Evolutionary conservation across 2,888 invertebrate genomes (phyloP).

Genomic region (Athalia circularis): DNA sequence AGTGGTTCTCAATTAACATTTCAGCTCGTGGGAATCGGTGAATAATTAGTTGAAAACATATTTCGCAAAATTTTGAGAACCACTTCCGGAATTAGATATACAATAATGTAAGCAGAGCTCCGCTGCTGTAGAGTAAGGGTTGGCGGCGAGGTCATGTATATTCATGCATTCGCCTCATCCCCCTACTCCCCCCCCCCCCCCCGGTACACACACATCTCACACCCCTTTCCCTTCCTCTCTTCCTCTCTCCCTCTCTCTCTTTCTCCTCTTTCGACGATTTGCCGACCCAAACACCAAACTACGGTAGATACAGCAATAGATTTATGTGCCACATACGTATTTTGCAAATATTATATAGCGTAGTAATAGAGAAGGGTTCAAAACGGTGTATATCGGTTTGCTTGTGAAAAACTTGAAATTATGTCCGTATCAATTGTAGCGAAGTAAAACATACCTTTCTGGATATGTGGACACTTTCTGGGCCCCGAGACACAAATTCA

Average conservation of each 20-base stretch:
- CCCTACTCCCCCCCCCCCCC: conserved; percentile 54
- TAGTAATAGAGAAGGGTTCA: too few relatives aligned
- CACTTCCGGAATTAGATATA: conserved; percentile 73
- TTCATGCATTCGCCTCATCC: conserved; percentile 70
- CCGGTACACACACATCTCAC: too few relatives aligned
- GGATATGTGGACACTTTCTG: too few relatives aligned
- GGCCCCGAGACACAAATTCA: too few relatives aligned
- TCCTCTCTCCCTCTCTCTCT: conserved; percentile 47
- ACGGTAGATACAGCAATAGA: conserved; percentile 64
- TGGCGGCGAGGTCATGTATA: conserved; percentile 73
- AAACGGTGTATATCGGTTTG: too few relatives aligned
- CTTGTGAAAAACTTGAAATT: too few relatives aligned
- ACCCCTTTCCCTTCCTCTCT: conserved; percentile 65
- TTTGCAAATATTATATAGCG: too few relatives aligned
- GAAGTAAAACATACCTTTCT: too few relatives aligned
- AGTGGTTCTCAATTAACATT: conserved; percentile 62
- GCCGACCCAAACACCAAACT: conserved; percentile 58
- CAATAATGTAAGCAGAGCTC: conserved; percentile 74
- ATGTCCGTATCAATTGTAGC: too few relatives aligned
- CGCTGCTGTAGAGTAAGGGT: conserved; percentile 72
- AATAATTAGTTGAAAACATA: conserved; percentile 31
- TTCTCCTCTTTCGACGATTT: conserved; percentile 30
- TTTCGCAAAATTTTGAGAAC: conserved; percentile 69
- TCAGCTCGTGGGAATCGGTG: conserved; percentile 10
- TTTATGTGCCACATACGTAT: conserved; percentile 56